These are phyloP conservation scores for Eumerus sabulonum DNA, from an alignment of 2,888 invertebrate genomes.

Conservation along the genomic window DNA sequence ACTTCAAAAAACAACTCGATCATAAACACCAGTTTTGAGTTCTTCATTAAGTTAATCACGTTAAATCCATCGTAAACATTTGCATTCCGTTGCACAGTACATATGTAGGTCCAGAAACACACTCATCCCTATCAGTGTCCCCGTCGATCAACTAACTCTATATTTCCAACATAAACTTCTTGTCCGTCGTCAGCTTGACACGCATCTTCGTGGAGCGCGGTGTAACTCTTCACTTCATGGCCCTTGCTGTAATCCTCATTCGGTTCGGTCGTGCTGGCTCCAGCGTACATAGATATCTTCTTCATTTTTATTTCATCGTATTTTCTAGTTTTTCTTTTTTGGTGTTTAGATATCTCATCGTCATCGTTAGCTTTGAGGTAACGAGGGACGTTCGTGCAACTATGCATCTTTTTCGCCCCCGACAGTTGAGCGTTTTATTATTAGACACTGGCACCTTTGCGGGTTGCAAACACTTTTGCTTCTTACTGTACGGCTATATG, in stretches of 20 bases:
- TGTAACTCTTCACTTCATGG: slow-evolving; percentile 5
- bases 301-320: slow-evolving; percentile 12
- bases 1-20: background rate
- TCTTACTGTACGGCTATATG: too few relatives aligned
- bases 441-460: slow-evolving; percentile 34
- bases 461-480: slow-evolving; percentile 2
- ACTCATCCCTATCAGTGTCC: too few relatives aligned
- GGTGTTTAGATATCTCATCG: too few relatives aligned
- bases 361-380: background rate
- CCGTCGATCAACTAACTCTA: too few relatives aligned
- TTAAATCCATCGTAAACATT: slow-evolving; percentile 52
- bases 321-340: slow-evolving; percentile 8
- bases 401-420: slow-evolving; percentile 40
- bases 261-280: too few relatives aligned
- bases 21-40: slow-evolving; percentile 27
- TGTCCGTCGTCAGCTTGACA: slow-evolving; percentile 2
- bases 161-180: too few relatives aligned
- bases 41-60: slow-evolving; percentile 60
- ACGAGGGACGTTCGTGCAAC: slow-evolving; percentile 45
- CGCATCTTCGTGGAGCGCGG: too few relatives aligned
- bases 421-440: slow-evolving; percentile 45
- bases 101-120: background rate
- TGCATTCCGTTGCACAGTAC: slow-evolving; percentile 29
- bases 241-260: slow-evolving; percentile 22
- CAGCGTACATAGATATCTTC: too few relatives aligned